Evolutionary conservation across 2,888 invertebrate species (phyloP).

Genomic region (Caenorhabditis sulstoni): DNA sequence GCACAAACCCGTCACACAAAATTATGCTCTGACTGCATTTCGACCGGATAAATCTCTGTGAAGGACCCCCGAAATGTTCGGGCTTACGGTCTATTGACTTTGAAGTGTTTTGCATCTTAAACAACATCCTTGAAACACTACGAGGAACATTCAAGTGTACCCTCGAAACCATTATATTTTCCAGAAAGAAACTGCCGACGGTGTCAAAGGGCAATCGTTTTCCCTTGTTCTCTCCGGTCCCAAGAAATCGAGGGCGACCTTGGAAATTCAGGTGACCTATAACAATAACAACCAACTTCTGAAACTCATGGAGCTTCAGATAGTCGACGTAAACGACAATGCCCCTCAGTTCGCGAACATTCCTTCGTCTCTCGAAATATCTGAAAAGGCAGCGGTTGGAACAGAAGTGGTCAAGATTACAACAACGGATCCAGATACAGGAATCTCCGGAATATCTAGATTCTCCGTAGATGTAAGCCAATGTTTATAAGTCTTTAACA

Average conservation of each 20-base stretch:
- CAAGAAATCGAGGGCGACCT: slow-evolving; percentile 66
- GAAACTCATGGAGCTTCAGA: slow-evolving; percentile 39
- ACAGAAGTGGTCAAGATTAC: slow-evolving; percentile 58
- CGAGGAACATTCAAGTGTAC: slow-evolving; percentile 83
- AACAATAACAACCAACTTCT: background rate
- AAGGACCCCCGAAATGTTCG: slow-evolving; percentile 15
- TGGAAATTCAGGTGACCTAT: slow-evolving; percentile 76
- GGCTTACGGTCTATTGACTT: slow-evolving; percentile 85
- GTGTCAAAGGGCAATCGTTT: slow-evolving; percentile 67
- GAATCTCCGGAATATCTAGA: slow-evolving; percentile 70
- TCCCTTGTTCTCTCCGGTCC: slow-evolving; percentile 66
- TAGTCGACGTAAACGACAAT: slow-evolving; percentile 82
- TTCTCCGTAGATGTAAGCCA: slow-evolving; percentile 60
- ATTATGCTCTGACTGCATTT: no score
- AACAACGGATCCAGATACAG: slow-evolving; percentile 71
- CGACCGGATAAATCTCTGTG: no score
- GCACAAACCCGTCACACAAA: background rate
- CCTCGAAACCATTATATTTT: slow-evolving; percentile 15
- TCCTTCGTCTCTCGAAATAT: slow-evolving; percentile 85
- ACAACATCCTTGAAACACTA: background rate
- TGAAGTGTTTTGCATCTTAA: slow-evolving; percentile 86
- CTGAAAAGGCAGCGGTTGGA: slow-evolving; percentile 59
- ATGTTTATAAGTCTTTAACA: background rate
- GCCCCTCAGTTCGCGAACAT: slow-evolving; percentile 84
- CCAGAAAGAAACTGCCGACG: slow-evolving; percentile 69